phyloP scores from a whole-genome alignment of 92 coral and sea anemone species.

The Epizoanthus rinbou region DNA sequence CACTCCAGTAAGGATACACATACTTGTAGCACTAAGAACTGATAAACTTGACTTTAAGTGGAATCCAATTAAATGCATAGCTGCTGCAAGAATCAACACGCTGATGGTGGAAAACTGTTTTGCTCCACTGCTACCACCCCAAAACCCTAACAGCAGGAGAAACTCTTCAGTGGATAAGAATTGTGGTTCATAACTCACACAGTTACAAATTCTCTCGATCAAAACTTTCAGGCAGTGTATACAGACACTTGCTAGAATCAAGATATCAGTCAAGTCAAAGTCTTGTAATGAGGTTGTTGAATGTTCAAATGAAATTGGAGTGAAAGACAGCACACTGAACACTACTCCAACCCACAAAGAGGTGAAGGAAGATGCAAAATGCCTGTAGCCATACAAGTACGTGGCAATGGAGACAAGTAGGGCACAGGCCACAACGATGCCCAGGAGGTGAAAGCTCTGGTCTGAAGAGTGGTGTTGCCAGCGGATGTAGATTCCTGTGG shows the following conservation, averaged over 20 bases:
- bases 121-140: constrained; percentile 79
- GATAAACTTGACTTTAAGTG: constrained; percentile 90
- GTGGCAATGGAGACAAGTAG: constrained; percentile 78
- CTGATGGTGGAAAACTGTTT: constrained; percentile 76
- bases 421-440: constrained; percentile 74
- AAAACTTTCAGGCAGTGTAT: constrained; percentile 70
- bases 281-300: constrained; percentile 81
- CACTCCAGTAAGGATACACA: constrained; percentile 74
- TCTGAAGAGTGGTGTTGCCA: constrained; percentile 94
- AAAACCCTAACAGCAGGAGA: constrained; percentile 79
- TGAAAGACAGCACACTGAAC: constrained; percentile 93
- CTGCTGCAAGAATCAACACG: constrained; percentile 69
- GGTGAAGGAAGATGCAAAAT: constrained; percentile 74
- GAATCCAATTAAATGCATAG: constrained; percentile 80
- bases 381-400: constrained; percentile 78
- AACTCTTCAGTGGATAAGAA: constrained; percentile 83
- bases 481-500: constrained; percentile 83
- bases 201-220: constrained; percentile 69
- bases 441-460: constrained; percentile 79
- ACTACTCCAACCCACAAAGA: constrained; percentile 93
- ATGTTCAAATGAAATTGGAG: constrained; percentile 94
- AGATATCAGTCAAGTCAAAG: constrained; percentile 86
- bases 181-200: constrained; percentile 58
- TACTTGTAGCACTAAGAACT: constrained; percentile 68
- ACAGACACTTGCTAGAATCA: constrained; percentile 77